Conservation (phyloP, 2,113 vertebrate species). For the Oncorhynchus keta region DNA sequence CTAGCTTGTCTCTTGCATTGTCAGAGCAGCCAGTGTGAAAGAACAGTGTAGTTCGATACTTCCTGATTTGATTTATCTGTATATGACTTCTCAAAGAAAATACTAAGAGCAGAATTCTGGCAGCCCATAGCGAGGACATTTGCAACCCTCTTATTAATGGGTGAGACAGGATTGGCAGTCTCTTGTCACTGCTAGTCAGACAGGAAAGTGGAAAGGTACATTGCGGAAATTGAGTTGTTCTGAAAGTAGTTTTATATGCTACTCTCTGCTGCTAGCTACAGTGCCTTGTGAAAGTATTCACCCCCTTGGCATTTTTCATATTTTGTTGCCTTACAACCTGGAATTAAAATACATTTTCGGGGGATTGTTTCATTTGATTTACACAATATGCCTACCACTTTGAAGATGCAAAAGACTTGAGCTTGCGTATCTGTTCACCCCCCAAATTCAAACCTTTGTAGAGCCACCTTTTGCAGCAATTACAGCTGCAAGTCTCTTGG, state of each 20-base stretch:
- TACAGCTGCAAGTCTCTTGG: too few species aligned
- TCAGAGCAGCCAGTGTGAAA: constrained; percentile 53
- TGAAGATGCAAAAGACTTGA: too few species aligned
- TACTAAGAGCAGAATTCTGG: constrained; percentile 47
- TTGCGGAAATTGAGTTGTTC: constrained; percentile 55
- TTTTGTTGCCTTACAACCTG: too few species aligned
- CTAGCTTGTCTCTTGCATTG: constrained; percentile 46
- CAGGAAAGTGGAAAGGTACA: constrained; percentile 46
- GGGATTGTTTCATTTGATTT: too few species aligned
- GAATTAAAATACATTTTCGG: too few species aligned
- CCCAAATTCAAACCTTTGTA: too few species aligned
- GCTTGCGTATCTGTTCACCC: too few species aligned
- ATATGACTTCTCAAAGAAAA: constrained; percentile 57
- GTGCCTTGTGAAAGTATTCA: too few species aligned
- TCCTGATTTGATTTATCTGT: constrained; percentile 60
- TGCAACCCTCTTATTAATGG: constrained; percentile 65
- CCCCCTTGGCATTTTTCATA: too few species aligned
- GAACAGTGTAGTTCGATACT: constrained; percentile 48
- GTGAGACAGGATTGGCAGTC: constrained; percentile 65
- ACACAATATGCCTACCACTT: too few species aligned
- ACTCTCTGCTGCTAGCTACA: constrained; percentile 5
- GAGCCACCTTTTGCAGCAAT: too few species aligned
- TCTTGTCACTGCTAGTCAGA: constrained; percentile 65
- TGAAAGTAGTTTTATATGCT: constrained; percentile 60
- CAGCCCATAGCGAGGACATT: constrained; percentile 53